A percentile compares a stretch with the other conserved stretches of the same genome.
Evolutionary conservation across 2,113 vertebrate genomes (phyloP).

Genomic region (Microtus oregoni): DNA sequence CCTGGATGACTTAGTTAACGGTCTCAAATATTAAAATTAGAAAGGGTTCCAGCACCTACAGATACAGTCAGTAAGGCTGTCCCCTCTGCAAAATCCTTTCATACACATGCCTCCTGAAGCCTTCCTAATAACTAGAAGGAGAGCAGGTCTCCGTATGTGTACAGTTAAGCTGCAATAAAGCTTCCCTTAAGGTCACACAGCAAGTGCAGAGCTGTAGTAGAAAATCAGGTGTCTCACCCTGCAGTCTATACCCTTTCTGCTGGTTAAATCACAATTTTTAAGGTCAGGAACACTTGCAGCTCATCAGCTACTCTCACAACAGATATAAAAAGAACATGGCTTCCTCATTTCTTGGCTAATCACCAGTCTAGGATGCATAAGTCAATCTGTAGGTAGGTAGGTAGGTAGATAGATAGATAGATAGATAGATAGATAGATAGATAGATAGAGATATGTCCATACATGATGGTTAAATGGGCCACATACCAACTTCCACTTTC

Average conservation of each 20-base stretch:
- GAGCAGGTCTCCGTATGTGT: not conserved
- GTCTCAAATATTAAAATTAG: not conserved
- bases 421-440: too few species aligned
- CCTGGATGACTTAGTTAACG: not conserved
- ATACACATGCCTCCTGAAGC: not conserved
- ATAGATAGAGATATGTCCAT: not conserved
- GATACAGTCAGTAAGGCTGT: not conserved
- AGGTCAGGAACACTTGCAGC: too few species aligned
- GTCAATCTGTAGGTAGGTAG: not conserved
- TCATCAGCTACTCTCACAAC: too few species aligned
- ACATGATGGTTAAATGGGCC: not conserved
- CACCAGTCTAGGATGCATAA: too few species aligned
- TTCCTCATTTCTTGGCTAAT: too few species aligned
- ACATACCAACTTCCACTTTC: not conserved
- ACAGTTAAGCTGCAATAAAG: not conserved
- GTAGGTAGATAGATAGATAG: too few species aligned
- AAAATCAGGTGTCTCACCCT: not conserved
- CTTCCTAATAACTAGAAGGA: not conserved
- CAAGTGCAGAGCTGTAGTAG: not conserved
- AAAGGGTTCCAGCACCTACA: not conserved
- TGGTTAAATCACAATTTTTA: not conserved
- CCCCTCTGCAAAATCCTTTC: conserved; percentile 13
- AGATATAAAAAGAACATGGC: too few species aligned
- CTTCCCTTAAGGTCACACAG: conserved; percentile 1
- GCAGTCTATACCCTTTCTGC: not conserved